phyloP scores from a whole-genome alignment of 2,888 invertebrate species.

The Lasioglossum oenotherae region DNA sequence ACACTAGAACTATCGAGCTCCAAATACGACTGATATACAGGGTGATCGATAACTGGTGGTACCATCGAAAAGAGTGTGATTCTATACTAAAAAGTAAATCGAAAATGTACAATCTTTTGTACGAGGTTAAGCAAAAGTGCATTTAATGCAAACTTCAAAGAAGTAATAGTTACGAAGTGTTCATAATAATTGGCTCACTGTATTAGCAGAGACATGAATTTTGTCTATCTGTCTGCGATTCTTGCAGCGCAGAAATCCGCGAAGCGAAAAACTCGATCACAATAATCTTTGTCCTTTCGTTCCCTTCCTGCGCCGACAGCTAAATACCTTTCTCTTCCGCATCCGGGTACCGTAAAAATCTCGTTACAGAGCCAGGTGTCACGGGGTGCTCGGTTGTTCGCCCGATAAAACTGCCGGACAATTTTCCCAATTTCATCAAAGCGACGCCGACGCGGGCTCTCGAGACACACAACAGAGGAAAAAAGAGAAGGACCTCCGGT shows the following conservation, averaged over 20 bases:
- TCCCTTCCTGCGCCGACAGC: constrained; percentile 28
- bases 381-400: neutral
- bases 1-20: neutral
- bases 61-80: neutral
- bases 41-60: neutral
- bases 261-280: constrained; percentile 12
- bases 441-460: neutral
- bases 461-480: neutral
- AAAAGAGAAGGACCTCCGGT: neutral
- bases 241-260: neutral
- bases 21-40: neutral
- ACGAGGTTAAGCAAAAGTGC: neutral
- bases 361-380: constrained; percentile 26
- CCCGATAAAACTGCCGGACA: constrained; percentile 9
- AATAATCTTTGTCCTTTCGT: constrained; percentile 35
- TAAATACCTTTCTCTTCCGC: constrained; percentile 57
- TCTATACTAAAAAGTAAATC: neutral
- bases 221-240: neutral
- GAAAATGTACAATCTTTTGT: neutral
- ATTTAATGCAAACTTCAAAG: neutral
- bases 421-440: constrained; percentile 27
- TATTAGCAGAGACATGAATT: neutral
- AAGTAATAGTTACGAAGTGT: neutral
- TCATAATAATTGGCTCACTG: neutral
- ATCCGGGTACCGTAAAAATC: constrained; percentile 23